Percentiles rank a stretch among this genome's conserved stretches.
Conservation (phyloP, 2,113 vertebrate genomes). For the Myrmecophaga tridactyla region DNA sequence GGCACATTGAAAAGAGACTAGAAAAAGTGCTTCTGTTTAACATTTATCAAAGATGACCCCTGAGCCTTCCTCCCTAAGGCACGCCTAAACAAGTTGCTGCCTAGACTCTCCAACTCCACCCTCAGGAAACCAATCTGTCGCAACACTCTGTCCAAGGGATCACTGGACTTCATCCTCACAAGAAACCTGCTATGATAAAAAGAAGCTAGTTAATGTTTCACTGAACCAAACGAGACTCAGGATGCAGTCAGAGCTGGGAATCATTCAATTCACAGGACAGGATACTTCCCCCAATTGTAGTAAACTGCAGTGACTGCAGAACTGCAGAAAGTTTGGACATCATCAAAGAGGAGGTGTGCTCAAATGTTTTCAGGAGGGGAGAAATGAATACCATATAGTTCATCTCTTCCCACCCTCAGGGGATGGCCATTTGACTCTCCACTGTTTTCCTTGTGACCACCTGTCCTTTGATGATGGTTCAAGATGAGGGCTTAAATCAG, state of each 20-base stretch:
- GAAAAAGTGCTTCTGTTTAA: conserved; percentile 57
- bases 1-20: conserved; percentile 25
- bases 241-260: neutral
- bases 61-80: conserved; percentile 35
- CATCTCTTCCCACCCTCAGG: neutral
- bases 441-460: neutral
- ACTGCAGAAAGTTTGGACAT: neutral
- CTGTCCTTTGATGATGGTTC: neutral
- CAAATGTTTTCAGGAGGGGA: neutral
- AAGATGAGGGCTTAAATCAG: neutral
- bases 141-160: conserved; percentile 49
- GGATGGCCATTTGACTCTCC: neutral
- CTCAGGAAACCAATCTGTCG: conserved; percentile 50
- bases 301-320: neutral
- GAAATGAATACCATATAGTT: neutral
- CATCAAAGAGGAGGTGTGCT: neutral
- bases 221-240: conserved; percentile 15
- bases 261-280: conserved; percentile 62
- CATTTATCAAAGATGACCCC: conserved; percentile 65
- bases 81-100: conserved; percentile 27
- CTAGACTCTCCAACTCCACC: neutral
- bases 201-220: conserved; percentile 82
- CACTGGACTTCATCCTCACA: conserved; percentile 78
- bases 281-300: neutral
- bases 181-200: conserved; percentile 53